Evolutionary conservation across 2,888 invertebrate genomes (phyloP).

Genomic region (Eupeodes latifasciatus): DNA sequence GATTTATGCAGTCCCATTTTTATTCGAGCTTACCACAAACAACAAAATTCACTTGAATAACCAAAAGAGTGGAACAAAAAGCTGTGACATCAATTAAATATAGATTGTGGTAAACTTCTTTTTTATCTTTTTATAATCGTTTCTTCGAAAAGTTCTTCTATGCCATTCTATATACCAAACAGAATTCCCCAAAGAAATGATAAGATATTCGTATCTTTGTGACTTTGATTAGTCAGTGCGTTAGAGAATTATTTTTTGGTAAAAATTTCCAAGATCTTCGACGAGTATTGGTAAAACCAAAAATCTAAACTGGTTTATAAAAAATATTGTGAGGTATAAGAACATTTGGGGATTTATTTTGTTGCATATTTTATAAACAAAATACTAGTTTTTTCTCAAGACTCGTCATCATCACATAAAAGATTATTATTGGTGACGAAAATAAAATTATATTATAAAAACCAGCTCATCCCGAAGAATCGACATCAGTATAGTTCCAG

Average conservation of each 20-base stretch:
- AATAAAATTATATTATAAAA: constrained; percentile 19
- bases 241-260: neutral
- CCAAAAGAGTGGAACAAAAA: no score
- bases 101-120: neutral
- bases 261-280: constrained; percentile 27
- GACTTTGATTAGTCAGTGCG: constrained; percentile 7
- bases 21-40: no score
- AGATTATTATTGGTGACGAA: neutral
- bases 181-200: constrained; percentile 4
- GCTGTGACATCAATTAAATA: neutral
- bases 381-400: constrained; percentile 24
- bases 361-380: constrained; percentile 13
- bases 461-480: neutral
- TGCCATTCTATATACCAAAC: neutral
- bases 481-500: constrained; percentile 23
- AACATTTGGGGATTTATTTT: constrained; percentile 9
- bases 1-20: no score
- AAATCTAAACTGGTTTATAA: constrained; percentile 32
- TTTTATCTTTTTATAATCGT: neutral
- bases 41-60: no score
- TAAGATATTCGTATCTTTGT: neutral
- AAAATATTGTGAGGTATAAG: neutral
- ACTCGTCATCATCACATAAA: neutral
- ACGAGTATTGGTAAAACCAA: constrained; percentile 16
- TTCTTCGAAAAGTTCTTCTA: neutral